Conservation (phyloP, 2,797 vertebrate species). For the Tenualosa thibaudeaui region DNA sequence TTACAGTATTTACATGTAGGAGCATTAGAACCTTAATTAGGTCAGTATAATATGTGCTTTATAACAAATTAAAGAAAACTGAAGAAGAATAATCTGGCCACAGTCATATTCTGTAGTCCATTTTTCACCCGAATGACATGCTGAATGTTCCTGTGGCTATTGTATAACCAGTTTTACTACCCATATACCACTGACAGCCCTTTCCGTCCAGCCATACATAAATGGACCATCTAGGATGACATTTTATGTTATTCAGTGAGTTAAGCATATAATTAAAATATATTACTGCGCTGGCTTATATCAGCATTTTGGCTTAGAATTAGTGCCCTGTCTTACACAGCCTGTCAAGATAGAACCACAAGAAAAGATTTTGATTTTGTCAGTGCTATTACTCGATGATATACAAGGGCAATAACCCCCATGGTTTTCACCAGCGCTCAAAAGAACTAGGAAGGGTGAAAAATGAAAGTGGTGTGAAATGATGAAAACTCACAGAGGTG, state of each 20-base stretch:
- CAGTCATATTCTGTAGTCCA: background rate
- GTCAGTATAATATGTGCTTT: background rate
- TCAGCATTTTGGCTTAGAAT: background rate
- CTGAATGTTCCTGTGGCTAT: background rate
- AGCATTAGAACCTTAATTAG: background rate
- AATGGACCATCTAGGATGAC: conserved; percentile 63
- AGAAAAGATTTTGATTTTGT: conserved; percentile 1
- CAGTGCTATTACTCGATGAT: background rate
- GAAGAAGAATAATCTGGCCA: background rate
- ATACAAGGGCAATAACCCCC: conserved; percentile 6
- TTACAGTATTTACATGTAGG: too few relatives aligned
- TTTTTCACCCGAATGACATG: background rate
- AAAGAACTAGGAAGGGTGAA: background rate
- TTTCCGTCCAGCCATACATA: conserved; percentile 52
- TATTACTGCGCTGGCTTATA: conserved; percentile 56
- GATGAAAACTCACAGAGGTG: background rate
- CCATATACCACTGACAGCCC: conserved; percentile 58
- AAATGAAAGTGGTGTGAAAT: background rate
- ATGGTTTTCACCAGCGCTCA: background rate
- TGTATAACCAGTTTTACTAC: background rate
- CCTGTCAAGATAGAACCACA: background rate
- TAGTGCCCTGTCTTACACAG: background rate
- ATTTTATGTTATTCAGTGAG: conserved; percentile 64
- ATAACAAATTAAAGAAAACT: background rate
- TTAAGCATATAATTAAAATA: conserved; percentile 72